Base-by-base conservation (phyloP, 2,797 vertebrate species). In the Mionectes olivaceus region DNA sequence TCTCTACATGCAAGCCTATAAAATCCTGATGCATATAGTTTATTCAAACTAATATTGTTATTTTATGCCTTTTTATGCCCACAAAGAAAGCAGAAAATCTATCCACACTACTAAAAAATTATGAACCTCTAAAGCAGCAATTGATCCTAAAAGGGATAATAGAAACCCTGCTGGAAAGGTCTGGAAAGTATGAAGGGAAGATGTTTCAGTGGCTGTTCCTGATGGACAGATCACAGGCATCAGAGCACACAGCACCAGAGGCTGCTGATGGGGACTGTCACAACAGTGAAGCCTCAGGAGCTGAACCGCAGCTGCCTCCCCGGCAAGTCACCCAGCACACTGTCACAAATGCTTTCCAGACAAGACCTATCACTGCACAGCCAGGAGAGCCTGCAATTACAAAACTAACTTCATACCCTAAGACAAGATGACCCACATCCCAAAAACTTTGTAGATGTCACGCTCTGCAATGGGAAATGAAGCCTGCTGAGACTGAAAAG, bases 241-340 rank as follows among this genome's bases (percentile, higher is more conserved):
- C 37, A 49, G 46, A 79, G 84, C 60, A 33, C 8, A 4, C 47
- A 57, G 70, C 0, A 4, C 50, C 28, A 28, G 47, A 69, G 67
- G 65, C 17, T 76, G 92, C 77, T 92, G 81, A 50, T 65, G 78
- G 76, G 80, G n/a, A 22, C 74, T 87, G 86, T 92, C 81, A 94
- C 43, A 73, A 28, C 11, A 33, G 37, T 2, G 37, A 14, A 93
- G 82, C 71, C 60, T 49, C 68, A n/a, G 84, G 59, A 83, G 50
- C 81, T 74, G 81, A 87, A 23, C 24, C n/a, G 39, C 7, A 11
- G 13, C 57, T 73, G 67, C 39, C 68, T 74, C 28, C 52, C 44
- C 1, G 2, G 75, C 37, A 44, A 28, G 70, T 41, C 78, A 56
- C 27, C 59, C 83, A 82, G 70, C 55, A 44, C 17, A 0, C 71